Base-by-base conservation (phyloP, 2,113 vertebrate species). In the Rhea americana region DNA sequence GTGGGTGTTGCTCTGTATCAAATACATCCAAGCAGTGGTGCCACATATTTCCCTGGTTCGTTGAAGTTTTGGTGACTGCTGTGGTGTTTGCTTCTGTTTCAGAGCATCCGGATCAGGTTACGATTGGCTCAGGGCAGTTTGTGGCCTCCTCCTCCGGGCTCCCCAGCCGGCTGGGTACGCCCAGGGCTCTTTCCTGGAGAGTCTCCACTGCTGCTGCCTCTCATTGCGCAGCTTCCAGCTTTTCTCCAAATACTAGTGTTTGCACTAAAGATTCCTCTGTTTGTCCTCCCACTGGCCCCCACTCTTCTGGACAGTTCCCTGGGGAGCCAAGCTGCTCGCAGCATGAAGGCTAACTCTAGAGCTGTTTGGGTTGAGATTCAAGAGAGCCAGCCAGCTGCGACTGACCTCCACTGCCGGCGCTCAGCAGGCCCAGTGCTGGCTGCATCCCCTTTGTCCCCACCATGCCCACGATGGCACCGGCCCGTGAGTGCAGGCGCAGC, bases 391-490 rank as follows among this genome's bases (percentile, higher is more conserved):
- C 16, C 22, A 39, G 4, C 56, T 14, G 32, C 9, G 28, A 15
- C 55, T 16, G 55, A 16, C 55, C 55, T 17, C 26, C 26, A 13
- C 53, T 9, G 53, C 53, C 7, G 20, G 13, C 7, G 14, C 53
- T 13, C 26, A 55, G 53, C 53, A 55, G 53, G 53, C 53, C 13
- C 14, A 26, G 53, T 15, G 13, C 26, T 30, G 26, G 53, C 20
- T 8, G 5, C 8, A 8, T 3, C 17, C 17, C 9, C 4, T 75
- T 85, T 15, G 4, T 28, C 39, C 32, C 30, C 53, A 32, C 16
- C 37, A 79, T 5, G 5, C 4, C 0, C 0, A 85, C 5, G 45
- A 47, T 17, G 45, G 45, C 18, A 17, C 45, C 8, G 45, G 45
- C 11, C 6, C 3, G 45, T 47, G 45, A 47, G 50, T 1, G 4